Evolutionary conservation across 1,140 invertebrate genomes (phyloP), one percentile per base, ranked within the genome.

Genomic region (Dolichoris vasculosae): DNA sequence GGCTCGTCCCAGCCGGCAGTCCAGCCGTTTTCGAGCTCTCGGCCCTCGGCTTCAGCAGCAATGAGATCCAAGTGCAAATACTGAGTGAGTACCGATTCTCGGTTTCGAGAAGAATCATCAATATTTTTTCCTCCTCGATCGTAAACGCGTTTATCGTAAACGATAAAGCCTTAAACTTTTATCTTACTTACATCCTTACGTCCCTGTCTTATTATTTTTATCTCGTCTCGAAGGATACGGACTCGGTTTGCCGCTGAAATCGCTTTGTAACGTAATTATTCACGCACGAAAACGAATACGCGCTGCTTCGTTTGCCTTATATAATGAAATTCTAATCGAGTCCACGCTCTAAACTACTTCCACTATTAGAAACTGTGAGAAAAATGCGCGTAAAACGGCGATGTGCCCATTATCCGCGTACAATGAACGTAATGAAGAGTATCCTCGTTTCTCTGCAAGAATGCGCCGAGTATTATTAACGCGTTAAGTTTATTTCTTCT

Each of bases 21-120:
- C 95, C 96, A 87, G 96, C 97, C 85, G 95, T 96, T 89, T 98
- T 98, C 94, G 97, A 98, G 91, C 96, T 98, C 85, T 94, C 94
- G 80, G 95, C 95, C 75, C 92, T 95, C 80, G 95, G 95, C 59
- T 96, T 97, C 88, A 96, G 94, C 82, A 94, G 94, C 86, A 95
- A 87, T 35, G 93, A 93, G 84, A 93, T 93, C 43, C 92, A 93
- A 79, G 93, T 93, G 78, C 92, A 93, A 84, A 93, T 93, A 80
- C 90, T 92, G 88, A 93, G 93, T 93, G 86, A 90, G 92, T 90
- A 82, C 55, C n/a, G n/a, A n/a, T n/a, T n/a, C n/a, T n/a, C n/a
- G n/a, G n/a, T n/a, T n/a, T n/a, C n/a, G n/a, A n/a, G n/a, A n/a
- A n/a, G n/a, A n/a, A n/a, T n/a, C n/a, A n/a, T n/a, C n/a, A n/a